phyloP scores from a whole-genome alignment of 2,113 vertebrate genomes.

The Oostethus manadensis region DNA sequence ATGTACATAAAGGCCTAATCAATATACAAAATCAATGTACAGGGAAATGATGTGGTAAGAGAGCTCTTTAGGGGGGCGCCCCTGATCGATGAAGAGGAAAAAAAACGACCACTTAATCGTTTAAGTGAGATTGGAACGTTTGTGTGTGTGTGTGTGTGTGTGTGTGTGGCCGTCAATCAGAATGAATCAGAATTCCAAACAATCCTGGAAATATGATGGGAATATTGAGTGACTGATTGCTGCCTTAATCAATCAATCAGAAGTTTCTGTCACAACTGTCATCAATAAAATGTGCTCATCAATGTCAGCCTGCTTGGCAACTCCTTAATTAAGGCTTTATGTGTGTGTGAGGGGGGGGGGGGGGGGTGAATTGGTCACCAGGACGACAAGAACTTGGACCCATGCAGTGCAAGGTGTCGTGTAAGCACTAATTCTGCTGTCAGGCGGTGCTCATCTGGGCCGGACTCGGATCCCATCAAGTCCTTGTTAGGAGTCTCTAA shows the following conservation, averaged over 20 bases:
- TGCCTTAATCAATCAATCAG: conserved; percentile 52
- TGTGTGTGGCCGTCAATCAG: conserved; percentile 50
- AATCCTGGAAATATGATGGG: not conserved
- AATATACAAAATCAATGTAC: conserved; percentile 76
- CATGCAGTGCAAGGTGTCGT: conserved; percentile 52
- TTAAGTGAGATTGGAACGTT: conserved; percentile 52
- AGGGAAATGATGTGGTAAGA: conserved; percentile 70
- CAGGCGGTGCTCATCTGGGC: conserved; percentile 68
- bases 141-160: conserved; percentile 9
- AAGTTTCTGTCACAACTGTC: conserved; percentile 36
- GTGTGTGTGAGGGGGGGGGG: not conserved
- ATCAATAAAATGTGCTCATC: conserved; percentile 25
- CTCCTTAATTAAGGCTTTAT: conserved; percentile 8
- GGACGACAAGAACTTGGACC: conserved; percentile 40
- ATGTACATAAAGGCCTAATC: conserved; percentile 45
- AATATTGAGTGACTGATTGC: conserved; percentile 32
- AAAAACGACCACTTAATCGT: conserved; percentile 59
- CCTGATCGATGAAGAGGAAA: conserved; percentile 63
- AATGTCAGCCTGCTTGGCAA: not conserved
- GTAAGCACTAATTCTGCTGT: conserved; percentile 66
- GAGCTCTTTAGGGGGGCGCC: conserved; percentile 57
- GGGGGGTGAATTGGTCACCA: not conserved
- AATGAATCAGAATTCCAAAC: not conserved
- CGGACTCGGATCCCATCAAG: conserved; percentile 67
- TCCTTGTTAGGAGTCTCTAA: conserved; percentile 70